A percentile compares a stretch with the other conserved stretches of the same genome.
Conservation (phyloP, 1,140 invertebrate species). For the Bombus pascuorum region DNA sequence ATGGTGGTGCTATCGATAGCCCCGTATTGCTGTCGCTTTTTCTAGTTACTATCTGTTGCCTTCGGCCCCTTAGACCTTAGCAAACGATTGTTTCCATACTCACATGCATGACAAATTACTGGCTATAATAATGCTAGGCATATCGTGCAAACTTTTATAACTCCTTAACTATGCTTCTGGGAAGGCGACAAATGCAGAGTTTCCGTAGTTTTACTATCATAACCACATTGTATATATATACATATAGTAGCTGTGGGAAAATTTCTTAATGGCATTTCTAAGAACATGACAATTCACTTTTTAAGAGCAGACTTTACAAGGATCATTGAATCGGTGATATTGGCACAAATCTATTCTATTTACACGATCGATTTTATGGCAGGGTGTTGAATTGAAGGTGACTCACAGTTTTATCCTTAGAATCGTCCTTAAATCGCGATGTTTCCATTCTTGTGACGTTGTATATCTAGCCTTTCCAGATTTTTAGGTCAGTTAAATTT, state of each 20-base stretch:
- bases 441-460: not conserved
- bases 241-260: not conserved
- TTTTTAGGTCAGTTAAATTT: not conserved
- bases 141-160: conserved; percentile 14
- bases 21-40: not conserved
- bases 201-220: not conserved
- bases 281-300: not conserved
- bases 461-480: not conserved
- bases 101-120: not conserved
- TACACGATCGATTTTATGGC: not conserved
- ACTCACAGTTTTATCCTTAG: conserved; percentile 1
- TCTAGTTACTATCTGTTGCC: not conserved
- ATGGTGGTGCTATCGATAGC: not conserved
- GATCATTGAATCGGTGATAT: not conserved
- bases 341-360: not conserved
- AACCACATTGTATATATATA: not conserved
- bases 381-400: not conserved
- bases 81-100: not conserved
- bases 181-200: not conserved
- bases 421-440: not conserved
- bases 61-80: too few species aligned
- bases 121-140: not conserved
- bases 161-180: not conserved
- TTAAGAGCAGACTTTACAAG: not conserved
- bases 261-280: not conserved